Evolutionary conservation across 2,888 invertebrate genomes (phyloP), one percentile per base, ranked within the genome.

Genomic region (Cataglyphis rosenhaueri): DNA sequence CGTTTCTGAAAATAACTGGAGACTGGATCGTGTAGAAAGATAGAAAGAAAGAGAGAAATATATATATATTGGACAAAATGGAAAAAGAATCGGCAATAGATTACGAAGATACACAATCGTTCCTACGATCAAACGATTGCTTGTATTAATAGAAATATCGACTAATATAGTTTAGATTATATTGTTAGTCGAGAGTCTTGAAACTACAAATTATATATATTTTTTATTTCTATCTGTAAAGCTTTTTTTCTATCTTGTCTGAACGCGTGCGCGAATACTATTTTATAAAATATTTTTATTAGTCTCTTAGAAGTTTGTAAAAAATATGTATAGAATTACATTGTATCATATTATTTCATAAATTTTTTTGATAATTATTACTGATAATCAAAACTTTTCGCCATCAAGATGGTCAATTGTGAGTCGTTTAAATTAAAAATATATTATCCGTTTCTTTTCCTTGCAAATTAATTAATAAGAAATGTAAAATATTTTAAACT

Each of bases 51-150:
- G 48, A 29, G 44, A 48, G 12, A 32, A 12, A 41, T 15, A 38
- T 10, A 29, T 25, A 25, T 29, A 29, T 29, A 29, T 29, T 29
- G 65, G 68, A 38, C 55, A 84, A 82, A 84, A 83, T 82, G 64
- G 82, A 84, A 84, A 55, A 84, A 71, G 73, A 66, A 65, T 75
- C 66, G 55, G 35, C 81, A 85, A 87, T 88, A 81, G 89, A 88
- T 88, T 87, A 81, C 87, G 82, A 21, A 76, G 84, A 85, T 86
- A 83, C 85, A 88, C 65, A 62, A 81, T 68, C 78, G 15, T 44
- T 5, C 38, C 55, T 79, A 35, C 79, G 76, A 44, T 65, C 83
- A 73, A 84, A 79, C 62, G 81, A 75, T 79, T 61, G 84, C 55
- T 65, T 59, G 62, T 76, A 25, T 32, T 48, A 62, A 88, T 85